Evolutionary conservation across 2,888 invertebrate genomes (phyloP), one percentile per base, ranked within the genome.

Genomic region (Ennomos quercinarius): DNA sequence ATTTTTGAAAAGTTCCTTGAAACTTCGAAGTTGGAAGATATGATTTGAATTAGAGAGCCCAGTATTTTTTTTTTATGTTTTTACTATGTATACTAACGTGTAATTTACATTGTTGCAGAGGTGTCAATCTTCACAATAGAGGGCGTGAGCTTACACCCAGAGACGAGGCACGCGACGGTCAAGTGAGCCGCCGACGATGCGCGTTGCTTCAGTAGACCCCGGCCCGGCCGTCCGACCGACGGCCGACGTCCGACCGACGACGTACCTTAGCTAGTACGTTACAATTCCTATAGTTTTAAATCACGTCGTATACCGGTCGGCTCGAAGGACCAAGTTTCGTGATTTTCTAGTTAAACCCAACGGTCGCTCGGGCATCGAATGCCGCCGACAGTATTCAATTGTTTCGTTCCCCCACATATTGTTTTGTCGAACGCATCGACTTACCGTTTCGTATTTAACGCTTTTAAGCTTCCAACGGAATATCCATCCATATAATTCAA

Each of bases 121-220:
- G 95, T 97, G 81, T 98, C 98, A 79, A 98, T 99, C 93, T 98
- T 98, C 94, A 97, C 96, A 78, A 98, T 99, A 84, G 98, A 98
- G 91, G 98, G 98, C 77, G 95, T 98, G 77, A 95, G 96, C 87
- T 90, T 98, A 81, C 95, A 95, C 86, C 95, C 96, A 56, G 98
- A 98, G 92, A 95, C 95, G 79, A 93, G 95, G 80, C 93, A 92
- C 77, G 86, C 89, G 58, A 83, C 87, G 73, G 84, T 93, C 80
- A 94, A 94, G 87, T 91, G 91, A 91, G 75, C 67, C 34, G 56
- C 35, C 62, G 51, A 63, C 62, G 72, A 60, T 65, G 58, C 54
- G 48, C 43, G 42, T 63, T 62, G 64, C 63, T 71, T 74, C 82
- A 83, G 81, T 77, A 76, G 78, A 80, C 76, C 73, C 71, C 45